Base-by-base conservation (phyloP, 2,888 invertebrate genomes). In the Heliconius ismenius region DNA sequence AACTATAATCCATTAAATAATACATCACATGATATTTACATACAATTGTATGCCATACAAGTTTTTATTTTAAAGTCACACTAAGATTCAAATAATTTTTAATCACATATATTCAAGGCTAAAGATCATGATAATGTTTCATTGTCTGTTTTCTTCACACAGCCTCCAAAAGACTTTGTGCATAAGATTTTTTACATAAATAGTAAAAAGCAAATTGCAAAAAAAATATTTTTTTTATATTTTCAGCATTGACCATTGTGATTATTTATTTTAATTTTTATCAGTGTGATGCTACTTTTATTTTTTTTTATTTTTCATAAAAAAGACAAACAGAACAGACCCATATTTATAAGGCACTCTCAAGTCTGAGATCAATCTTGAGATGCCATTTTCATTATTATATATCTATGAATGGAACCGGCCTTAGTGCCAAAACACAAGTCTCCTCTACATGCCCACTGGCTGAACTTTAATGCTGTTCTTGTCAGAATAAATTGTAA, bases 91-190 rank as follows among this genome's bases (percentile, higher is more conserved):
- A 70, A 75, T 70, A 76, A 73, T 77, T 72, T 81, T 77, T 78
- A 78, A 79, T 79, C 76, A 79, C 69, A 74, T 39, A 39, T 69
- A 78, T 74, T 77, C 79, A 81, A 81, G 81, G 81, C 74, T 70
- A 62, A 54, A 54, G 43, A 70, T 63, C 26, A 64, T 74, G 79
- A 81, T 82, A 79, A 81, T 75, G 76, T 62, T 39, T 68, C 63
- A 79, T 80, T 80, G 75, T 74, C 18, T 43, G 58, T 64, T 74
- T 75, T 72, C 21, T 62, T 73, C 73, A 73, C 73, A 73, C 39
- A 73, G 39, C 73, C 73, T 73, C 62, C 24, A 73, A 72, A 62
- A 73, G 39, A 60, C 39, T 11, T 21, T 24, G 65, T 70, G 43
- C 64, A 32, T 63, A 28, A 11, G 28, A 10, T 69, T 28, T 54